Evolutionary conservation across 2,113 vertebrate species (phyloP).

Genomic region (zebrafish (Danio rerio)): GRCz12tu NC_133180.1:28072001-28072500

Average conservation of each 20-base stretch:
- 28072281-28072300: slow-evolving; percentile 52
- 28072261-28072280: slow-evolving; percentile 47
- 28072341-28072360: slow-evolving; percentile 43
- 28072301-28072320: slow-evolving; percentile 61
- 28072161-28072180: slow-evolving; percentile 33
- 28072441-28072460: slow-evolving; percentile 36
- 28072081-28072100: neutral
- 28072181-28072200: neutral
- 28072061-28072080: slow-evolving; percentile 38
- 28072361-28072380: slow-evolving; percentile 40
- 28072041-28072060: slow-evolving; percentile 48
- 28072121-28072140: slow-evolving; percentile 47
- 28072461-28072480: slow-evolving; percentile 18
- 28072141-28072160: slow-evolving; percentile 41
- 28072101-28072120: slow-evolving; percentile 40
- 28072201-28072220: neutral
- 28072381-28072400: slow-evolving; percentile 22
- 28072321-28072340: slow-evolving; percentile 16
- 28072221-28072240: neutral
- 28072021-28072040: neutral
- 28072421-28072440: slow-evolving; percentile 15
- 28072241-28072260: slow-evolving; percentile 61
- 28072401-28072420: slow-evolving; percentile 7
- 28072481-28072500: slow-evolving; percentile 13
- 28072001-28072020: neutral